phyloP scores from a whole-genome alignment of 2,888 invertebrate species.

The Zeuzera pyrina region DNA sequence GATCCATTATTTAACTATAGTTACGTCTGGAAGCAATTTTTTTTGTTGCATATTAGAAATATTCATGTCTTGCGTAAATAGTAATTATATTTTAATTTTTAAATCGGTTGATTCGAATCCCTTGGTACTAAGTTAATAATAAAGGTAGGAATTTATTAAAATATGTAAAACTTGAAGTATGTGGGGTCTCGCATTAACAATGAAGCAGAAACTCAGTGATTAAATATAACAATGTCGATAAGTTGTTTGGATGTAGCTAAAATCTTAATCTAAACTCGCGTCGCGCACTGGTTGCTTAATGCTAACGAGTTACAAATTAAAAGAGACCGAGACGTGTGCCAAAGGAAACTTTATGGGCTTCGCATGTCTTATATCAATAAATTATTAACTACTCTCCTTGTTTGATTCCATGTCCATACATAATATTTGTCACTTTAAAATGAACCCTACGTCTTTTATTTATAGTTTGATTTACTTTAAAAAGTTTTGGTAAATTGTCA shows the following conservation, averaged over 20 bases:
- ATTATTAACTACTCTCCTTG: conserved; percentile 69
- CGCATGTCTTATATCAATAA: conserved; percentile 73
- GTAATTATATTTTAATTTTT: no score
- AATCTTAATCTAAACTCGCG: conserved; percentile 53
- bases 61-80: not conserved
- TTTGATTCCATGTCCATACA: conserved; percentile 63
- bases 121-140: not conserved
- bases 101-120: not conserved
- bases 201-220: no score
- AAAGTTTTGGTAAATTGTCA: conserved; percentile 20
- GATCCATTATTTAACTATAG: not conserved
- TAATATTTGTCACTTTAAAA: conserved; percentile 41
- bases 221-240: conserved; percentile 31
- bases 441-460: conserved; percentile 40
- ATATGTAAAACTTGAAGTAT: no score
- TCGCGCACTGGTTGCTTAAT: conserved; percentile 37
- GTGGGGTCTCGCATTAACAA: no score
- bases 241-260: conserved; percentile 32
- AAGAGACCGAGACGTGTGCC: conserved; percentile 67
- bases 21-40: not conserved
- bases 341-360: conserved; percentile 71
- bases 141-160: no score
- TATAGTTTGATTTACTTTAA: conserved; percentile 45
- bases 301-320: conserved; percentile 71
- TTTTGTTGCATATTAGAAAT: not conserved